phyloP scores from a whole-genome alignment of 2,113 vertebrate species.

The Probosciger aterrimus region DNA sequence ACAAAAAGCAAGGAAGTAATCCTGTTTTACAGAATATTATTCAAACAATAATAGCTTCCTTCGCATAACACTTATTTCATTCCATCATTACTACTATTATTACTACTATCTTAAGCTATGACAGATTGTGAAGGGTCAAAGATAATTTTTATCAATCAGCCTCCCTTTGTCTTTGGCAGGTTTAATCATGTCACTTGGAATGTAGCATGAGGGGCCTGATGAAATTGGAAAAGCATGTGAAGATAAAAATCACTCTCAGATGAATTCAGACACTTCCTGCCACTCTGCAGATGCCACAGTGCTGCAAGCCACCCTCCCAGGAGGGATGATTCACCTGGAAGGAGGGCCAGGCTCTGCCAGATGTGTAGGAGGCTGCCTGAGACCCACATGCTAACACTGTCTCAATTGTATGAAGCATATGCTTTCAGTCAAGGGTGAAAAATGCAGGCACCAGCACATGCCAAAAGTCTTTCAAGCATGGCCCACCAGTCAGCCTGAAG shows the following conservation, averaged over 20 bases:
- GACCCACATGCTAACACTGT: slow-evolving; percentile 89
- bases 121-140: slow-evolving; percentile 79
- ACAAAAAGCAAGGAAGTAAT: slow-evolving; percentile 66
- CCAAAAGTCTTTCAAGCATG: slow-evolving; percentile 95
- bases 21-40: slow-evolving; percentile 61
- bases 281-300: slow-evolving; percentile 88
- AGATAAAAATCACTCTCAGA: slow-evolving; percentile 89
- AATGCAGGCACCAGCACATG: slow-evolving; percentile 92
- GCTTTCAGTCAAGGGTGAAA: slow-evolving; percentile 97
- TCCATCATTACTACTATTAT: slow-evolving; percentile 67
- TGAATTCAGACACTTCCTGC: slow-evolving; percentile 92
- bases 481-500: slow-evolving; percentile 90
- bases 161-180: slow-evolving; percentile 76
- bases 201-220: slow-evolving; percentile 77
- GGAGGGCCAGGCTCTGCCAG: slow-evolving; percentile 90
- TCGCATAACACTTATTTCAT: slow-evolving; percentile 41
- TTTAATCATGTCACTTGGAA: slow-evolving; percentile 81
- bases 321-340: slow-evolving; percentile 95
- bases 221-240: slow-evolving; percentile 90
- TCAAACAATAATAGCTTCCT: slow-evolving; percentile 49
- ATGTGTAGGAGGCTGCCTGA: slow-evolving; percentile 90
- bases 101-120: slow-evolving; percentile 74
- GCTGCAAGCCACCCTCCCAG: slow-evolving; percentile 87
- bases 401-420: slow-evolving; percentile 93
- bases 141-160: slow-evolving; percentile 75